Conservation (phyloP, 2,113 vertebrate species). For the Ochotona princeps region DNA sequence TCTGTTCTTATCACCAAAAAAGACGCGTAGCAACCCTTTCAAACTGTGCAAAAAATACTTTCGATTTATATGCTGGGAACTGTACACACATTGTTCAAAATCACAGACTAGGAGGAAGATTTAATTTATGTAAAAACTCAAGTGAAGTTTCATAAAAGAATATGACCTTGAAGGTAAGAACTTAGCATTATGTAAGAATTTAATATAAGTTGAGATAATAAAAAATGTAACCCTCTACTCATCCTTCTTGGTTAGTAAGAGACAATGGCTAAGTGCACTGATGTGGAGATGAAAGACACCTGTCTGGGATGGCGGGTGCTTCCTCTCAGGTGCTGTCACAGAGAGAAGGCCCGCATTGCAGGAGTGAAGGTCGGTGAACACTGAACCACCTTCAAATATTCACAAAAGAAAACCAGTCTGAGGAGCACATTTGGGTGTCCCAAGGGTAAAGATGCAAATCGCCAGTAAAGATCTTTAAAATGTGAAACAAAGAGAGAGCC, state of each 20-base stretch:
- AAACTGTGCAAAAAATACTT: conserved; percentile 67
- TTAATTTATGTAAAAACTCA: neutral
- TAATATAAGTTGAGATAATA: neutral
- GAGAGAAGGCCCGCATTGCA: neutral
- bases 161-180: neutral
- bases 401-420: neutral
- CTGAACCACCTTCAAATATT: neutral
- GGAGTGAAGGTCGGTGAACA: neutral
- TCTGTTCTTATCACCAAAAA: conserved; percentile 71
- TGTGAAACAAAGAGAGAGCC: neutral
- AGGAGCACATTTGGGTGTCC: neutral
- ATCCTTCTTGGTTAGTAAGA: neutral
- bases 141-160: neutral
- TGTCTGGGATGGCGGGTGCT: neutral
- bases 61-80: neutral
- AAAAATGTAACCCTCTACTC: neutral
- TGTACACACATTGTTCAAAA: neutral
- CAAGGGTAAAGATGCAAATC: neutral
- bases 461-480: conserved; percentile 18
- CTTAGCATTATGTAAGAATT: neutral
- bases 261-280: neutral
- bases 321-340: neutral
- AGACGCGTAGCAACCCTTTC: conserved; percentile 66
- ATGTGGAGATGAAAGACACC: neutral
- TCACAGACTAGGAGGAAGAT: neutral